Conservation (phyloP, 2,888 invertebrate genomes). For the Epinotia nisella region DNA sequence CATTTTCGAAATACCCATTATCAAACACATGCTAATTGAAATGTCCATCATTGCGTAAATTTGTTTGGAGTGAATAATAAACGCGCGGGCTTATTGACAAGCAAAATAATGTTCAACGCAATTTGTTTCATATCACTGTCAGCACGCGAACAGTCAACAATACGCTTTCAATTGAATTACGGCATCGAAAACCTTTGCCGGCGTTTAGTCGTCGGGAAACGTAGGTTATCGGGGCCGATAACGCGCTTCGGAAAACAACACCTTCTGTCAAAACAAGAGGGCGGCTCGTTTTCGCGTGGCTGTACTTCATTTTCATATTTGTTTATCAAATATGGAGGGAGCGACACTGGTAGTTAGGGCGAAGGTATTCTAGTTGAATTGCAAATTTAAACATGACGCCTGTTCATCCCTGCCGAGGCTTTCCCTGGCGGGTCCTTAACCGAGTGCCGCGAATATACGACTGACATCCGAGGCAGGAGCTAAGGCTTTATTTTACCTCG, state of each 20-base stretch:
- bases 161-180: constrained; percentile 40
- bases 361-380: constrained; percentile 62
- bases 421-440: constrained; percentile 47
- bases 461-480: constrained; percentile 37
- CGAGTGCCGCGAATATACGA: constrained; percentile 34
- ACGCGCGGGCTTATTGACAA: constrained; percentile 30
- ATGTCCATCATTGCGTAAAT: constrained; percentile 21
- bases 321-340: constrained; percentile 53
- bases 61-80: constrained; percentile 10
- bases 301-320: constrained; percentile 48
- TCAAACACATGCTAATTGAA: constrained; percentile 26
- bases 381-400: constrained; percentile 72
- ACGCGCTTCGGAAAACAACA: constrained; percentile 26
- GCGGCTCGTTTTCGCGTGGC: constrained; percentile 14
- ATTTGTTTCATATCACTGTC: constrained; percentile 43
- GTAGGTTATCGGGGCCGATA: constrained; percentile 13
- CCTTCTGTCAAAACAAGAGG: constrained; percentile 37
- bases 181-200: constrained; percentile 30
- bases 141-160: constrained; percentile 29
- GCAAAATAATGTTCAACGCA: constrained; percentile 36
- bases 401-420: constrained; percentile 41
- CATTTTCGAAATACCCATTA: constrained; percentile 9
- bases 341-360: constrained; percentile 56
- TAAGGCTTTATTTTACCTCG: constrained; percentile 42
- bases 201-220: constrained; percentile 7